These are phyloP conservation scores for Archivesica marissinica DNA, from an alignment of 1,140 invertebrate species.

Conservation along the genomic window DNA sequence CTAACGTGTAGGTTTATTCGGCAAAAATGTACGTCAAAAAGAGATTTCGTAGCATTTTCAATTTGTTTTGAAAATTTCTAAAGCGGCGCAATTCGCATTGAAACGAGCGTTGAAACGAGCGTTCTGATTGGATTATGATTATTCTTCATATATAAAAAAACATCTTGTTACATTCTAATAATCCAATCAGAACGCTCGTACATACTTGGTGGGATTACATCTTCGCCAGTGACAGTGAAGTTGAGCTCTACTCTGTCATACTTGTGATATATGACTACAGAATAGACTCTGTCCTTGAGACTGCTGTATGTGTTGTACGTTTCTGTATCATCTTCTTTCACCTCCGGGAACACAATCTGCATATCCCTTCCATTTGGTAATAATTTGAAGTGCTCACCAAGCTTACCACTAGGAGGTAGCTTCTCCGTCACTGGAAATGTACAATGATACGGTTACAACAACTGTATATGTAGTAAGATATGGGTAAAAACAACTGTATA, in stretches of 20 bases:
- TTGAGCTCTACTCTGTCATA: constrained; percentile 13
- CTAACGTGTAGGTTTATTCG: too few species aligned
- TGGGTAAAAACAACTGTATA: too few species aligned
- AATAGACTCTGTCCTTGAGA: constrained; percentile 29
- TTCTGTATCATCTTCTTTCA: background rate
- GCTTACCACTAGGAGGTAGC: background rate
- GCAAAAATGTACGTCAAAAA: too few species aligned
- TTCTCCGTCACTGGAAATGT: background rate
- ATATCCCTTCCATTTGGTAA: constrained; percentile 10
- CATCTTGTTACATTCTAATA: too few species aligned
- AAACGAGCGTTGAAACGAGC: too few species aligned
- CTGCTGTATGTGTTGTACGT: constrained; percentile 12
- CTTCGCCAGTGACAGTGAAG: constrained; percentile 18
- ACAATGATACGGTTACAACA: background rate
- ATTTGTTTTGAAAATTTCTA: too few species aligned
- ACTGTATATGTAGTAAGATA: too few species aligned
- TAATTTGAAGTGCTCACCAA: background rate
- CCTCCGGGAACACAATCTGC: constrained; percentile 16
- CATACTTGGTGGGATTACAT: constrained; percentile 40
- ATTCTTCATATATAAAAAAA: too few species aligned
- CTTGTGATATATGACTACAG: background rate
- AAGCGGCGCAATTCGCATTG: too few species aligned
- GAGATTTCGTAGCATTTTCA: too few species aligned
- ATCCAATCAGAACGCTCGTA: too few species aligned
- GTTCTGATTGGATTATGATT: too few species aligned